phyloP scores from a whole-genome alignment of 2,797 vertebrate species.

The Spea hammondii region DNA sequence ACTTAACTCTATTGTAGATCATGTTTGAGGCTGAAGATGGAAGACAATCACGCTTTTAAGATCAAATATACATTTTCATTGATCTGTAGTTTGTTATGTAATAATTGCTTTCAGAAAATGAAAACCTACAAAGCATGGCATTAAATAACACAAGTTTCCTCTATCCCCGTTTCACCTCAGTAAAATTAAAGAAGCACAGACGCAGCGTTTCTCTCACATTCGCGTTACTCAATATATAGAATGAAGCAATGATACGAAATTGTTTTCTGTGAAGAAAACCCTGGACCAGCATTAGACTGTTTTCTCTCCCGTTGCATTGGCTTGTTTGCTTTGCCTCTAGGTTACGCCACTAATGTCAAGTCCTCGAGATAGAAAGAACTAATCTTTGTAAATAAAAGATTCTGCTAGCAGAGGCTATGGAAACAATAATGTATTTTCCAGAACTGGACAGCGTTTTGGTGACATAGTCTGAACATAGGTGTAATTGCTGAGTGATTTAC shows the following conservation, averaged over 20 bases:
- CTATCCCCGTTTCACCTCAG: neutral
- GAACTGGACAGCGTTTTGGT: neutral
- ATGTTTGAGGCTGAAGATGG: no score
- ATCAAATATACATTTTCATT: no score
- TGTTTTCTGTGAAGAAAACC: constrained; percentile 7
- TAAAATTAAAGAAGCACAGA: neutral
- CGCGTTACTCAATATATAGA: neutral
- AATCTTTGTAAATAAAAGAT: constrained; percentile 42
- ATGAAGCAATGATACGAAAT: constrained; percentile 1
- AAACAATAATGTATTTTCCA: neutral
- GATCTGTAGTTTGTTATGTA: no score
- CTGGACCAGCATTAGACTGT: constrained; percentile 18
- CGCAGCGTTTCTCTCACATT: neutral
- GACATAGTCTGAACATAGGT: neutral
- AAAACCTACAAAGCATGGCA: neutral
- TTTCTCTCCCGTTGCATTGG: constrained; percentile 13
- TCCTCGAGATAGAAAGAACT: constrained; percentile 29
- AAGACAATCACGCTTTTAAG: no score
- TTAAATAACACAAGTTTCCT: neutral
- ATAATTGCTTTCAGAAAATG: neutral
- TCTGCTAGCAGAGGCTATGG: constrained; percentile 10
- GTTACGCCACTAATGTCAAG: constrained; percentile 9
- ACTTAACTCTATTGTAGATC: no score
- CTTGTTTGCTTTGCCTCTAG: constrained; percentile 22
- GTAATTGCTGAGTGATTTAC: neutral